These are phyloP conservation scores for Polypterus bichir DNA, from an alignment of 2,113 vertebrate genomes.

Conservation along the genomic window DNA sequence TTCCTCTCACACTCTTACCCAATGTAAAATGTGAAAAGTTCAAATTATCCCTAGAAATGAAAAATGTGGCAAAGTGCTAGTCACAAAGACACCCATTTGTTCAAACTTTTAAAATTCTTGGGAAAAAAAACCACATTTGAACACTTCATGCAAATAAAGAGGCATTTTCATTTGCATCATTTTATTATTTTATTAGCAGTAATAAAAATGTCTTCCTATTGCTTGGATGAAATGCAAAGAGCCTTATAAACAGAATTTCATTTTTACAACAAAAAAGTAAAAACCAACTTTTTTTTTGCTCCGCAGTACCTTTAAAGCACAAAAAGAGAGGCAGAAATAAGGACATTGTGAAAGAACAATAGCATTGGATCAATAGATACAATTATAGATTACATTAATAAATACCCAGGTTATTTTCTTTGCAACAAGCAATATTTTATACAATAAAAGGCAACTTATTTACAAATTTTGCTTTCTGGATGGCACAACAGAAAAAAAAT, in stretches of 20 bases:
- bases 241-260: conserved; percentile 57
- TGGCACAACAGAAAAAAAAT: conserved; percentile 22
- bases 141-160: too few relatives aligned
- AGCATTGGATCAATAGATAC: conserved; percentile 55
- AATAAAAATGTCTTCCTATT: conserved; percentile 80
- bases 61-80: background rate
- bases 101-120: background rate
- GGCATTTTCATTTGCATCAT: too few relatives aligned
- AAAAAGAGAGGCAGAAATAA: conserved; percentile 54
- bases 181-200: conserved; percentile 65
- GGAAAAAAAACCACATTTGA: too few relatives aligned
- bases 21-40: too few relatives aligned
- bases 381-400: conserved; percentile 72
- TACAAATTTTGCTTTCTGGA: conserved; percentile 47
- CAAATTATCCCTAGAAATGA: too few relatives aligned
- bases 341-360: conserved; percentile 65
- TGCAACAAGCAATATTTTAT: conserved; percentile 57
- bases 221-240: conserved; percentile 75
- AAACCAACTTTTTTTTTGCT: conserved; percentile 65
- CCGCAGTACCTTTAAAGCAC: conserved; percentile 73
- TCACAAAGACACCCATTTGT: background rate
- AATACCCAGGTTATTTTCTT: conserved; percentile 71
- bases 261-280: conserved; percentile 47
- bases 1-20: too few relatives aligned
- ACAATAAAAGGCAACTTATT: conserved; percentile 43